Percentiles rank a stretch among this genome's conserved stretches.
These are phyloP conservation scores for Bovichtus variegatus DNA, from an alignment of 2,797 vertebrate species.

Conservation along the genomic window DNA sequence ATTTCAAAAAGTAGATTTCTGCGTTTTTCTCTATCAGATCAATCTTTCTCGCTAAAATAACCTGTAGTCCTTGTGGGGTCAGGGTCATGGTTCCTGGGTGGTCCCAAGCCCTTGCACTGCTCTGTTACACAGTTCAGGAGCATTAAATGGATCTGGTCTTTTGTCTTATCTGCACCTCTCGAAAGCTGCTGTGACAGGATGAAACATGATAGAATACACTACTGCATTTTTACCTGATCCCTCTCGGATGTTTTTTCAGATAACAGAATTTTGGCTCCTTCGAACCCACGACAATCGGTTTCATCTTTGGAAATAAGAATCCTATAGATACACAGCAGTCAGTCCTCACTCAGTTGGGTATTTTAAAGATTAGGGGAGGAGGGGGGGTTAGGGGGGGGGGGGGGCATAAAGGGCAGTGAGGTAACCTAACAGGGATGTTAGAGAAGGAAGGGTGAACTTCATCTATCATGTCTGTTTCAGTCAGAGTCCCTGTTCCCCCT, in stretches of 20 bases:
- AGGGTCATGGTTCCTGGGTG: slow-evolving; percentile 30
- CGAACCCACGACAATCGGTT: not conserved
- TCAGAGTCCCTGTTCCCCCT: slow-evolving; percentile 38
- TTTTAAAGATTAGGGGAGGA: not conserved
- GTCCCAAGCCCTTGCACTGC: slow-evolving; percentile 25
- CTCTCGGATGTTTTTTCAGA: slow-evolving; percentile 10
- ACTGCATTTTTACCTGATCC: slow-evolving; percentile 14
- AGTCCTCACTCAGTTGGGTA: not conserved
- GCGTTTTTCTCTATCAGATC: not conserved
- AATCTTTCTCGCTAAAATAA: not conserved
- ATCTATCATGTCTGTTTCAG: slow-evolving; percentile 41
- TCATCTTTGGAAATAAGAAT: slow-evolving; percentile 5
- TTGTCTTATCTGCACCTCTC: slow-evolving; percentile 6
- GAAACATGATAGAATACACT: slow-evolving; percentile 31
- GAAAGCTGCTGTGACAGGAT: slow-evolving; percentile 39
- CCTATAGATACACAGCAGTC: not conserved
- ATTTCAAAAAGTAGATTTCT: not conserved
- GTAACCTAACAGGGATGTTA: slow-evolving; percentile 9
- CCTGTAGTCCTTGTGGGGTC: not conserved
- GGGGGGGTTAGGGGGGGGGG: too few species aligned
- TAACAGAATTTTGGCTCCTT: not conserved
- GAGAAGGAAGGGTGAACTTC: slow-evolving; percentile 17
- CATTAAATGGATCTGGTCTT: slow-evolving; percentile 25
- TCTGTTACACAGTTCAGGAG: slow-evolving; percentile 37
- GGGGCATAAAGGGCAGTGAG: slow-evolving; percentile 8